phyloP scores from a whole-genome alignment of 2,888 invertebrate species.

The Norana najaformis region DNA sequence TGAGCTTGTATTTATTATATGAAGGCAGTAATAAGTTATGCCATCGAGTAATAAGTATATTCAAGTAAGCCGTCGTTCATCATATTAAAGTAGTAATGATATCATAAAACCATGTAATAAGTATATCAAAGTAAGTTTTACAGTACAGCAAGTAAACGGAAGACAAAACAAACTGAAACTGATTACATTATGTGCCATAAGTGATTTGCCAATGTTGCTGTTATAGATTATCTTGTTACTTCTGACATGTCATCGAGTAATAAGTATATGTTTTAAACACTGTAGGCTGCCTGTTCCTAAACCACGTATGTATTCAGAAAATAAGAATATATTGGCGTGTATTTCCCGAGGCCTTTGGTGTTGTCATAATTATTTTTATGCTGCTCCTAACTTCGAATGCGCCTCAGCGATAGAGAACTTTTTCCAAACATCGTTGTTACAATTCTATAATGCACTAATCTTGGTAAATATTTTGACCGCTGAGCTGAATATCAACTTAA shows the following conservation, averaged over 20 bases:
- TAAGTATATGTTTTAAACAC: not conserved
- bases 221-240: not conserved
- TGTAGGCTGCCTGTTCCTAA: not conserved
- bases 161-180: not conserved
- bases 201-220: not conserved
- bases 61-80: not conserved
- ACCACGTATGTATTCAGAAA: not conserved
- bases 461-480: not conserved
- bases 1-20: not conserved
- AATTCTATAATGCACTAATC: not conserved
- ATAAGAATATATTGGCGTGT: not conserved
- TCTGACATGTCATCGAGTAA: not conserved
- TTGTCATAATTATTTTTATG: not conserved
- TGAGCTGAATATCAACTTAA: too few species aligned
- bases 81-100: not conserved
- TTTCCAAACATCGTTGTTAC: not conserved
- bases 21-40: not conserved
- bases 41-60: not conserved
- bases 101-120: not conserved
- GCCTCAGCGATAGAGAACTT: not conserved
- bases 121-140: not conserved
- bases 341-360: not conserved
- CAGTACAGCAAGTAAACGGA: not conserved
- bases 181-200: not conserved
- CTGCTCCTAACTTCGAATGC: not conserved